A percentile compares a stretch with the other conserved stretches of the same genome.
phyloP scores from a whole-genome alignment of 2,888 invertebrate species.

The Doris montereyensis region DNA sequence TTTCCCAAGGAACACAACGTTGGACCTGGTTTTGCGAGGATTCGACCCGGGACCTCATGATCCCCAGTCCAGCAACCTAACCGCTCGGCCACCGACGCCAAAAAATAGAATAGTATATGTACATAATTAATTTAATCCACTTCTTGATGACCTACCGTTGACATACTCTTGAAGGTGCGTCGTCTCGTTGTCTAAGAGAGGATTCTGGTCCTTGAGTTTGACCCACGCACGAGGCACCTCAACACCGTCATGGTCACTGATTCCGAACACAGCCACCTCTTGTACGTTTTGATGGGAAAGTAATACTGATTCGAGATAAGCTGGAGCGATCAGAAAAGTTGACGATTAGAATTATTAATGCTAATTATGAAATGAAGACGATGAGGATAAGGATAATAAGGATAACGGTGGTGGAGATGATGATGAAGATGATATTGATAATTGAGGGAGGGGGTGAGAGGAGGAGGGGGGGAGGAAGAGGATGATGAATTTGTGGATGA shows the following conservation, averaged over 20 bases:
- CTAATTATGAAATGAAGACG: no score
- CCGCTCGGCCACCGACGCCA: no score
- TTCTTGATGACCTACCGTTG: neutral
- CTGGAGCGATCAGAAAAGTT: conserved; percentile 4
- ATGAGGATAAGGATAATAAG: no score
- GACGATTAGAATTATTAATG: no score
- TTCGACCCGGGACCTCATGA: no score
- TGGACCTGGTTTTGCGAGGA: no score
- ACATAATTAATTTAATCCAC: no score
- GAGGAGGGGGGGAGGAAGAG: neutral
- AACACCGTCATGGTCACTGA: neutral
- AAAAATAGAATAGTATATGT: no score
- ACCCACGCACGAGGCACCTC: conserved; percentile 12
- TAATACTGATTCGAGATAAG: conserved; percentile 4
- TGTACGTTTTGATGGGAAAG: neutral
- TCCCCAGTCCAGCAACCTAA: no score
- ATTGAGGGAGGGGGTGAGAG: neutral
- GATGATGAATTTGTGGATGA: neutral
- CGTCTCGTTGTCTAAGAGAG: no score
- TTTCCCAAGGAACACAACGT: no score
- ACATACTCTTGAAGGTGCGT: neutral
- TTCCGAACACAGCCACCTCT: neutral
- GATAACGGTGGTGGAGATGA: neutral
- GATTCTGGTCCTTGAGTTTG: conserved; percentile 1
- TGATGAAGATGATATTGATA: neutral